Percentiles rank a stretch among this genome's conserved stretches.
phyloP scores from a whole-genome alignment of 2,888 invertebrate genomes.

The Nemoura dubitans region DNA sequence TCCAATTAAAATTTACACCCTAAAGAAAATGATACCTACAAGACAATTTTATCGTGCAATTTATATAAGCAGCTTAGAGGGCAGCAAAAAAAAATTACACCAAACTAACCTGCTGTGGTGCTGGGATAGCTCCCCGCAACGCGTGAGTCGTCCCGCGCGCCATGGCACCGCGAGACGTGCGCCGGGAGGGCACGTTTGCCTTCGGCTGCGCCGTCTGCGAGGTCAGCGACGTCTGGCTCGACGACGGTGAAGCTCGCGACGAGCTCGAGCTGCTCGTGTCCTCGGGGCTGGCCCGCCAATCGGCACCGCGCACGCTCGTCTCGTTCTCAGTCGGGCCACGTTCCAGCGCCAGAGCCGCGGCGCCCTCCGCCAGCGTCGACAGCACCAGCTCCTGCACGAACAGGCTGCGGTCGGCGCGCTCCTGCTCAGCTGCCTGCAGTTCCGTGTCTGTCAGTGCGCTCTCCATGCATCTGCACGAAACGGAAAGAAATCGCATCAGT shows the following conservation, averaged over 20 bases:
- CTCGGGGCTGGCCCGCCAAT: conserved; percentile 43
- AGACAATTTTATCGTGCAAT: too few relatives aligned
- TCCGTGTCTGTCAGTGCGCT: conserved; percentile 68
- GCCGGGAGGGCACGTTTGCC: conserved; percentile 32
- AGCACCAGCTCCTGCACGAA: conserved; percentile 77
- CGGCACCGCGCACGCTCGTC: conserved; percentile 46
- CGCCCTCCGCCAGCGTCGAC: conserved; percentile 64
- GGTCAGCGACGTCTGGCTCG: conserved; percentile 45
- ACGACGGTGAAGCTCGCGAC: conserved; percentile 48
- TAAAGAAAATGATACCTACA: too few relatives aligned
- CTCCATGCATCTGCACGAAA: conserved; percentile 63
- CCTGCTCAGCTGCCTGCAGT: conserved; percentile 65
- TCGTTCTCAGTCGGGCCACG: conserved; percentile 41
- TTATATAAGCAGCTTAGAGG: too few relatives aligned
- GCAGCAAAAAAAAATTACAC: too few relatives aligned
- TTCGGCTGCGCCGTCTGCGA: conserved; percentile 50
- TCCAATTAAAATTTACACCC: too few relatives aligned
- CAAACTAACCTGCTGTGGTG: conserved; percentile 33
- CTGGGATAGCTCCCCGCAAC: conserved; percentile 33
- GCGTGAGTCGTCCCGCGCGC: conserved; percentile 33
- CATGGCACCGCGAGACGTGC: conserved; percentile 40
- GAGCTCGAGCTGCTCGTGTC: conserved; percentile 43
- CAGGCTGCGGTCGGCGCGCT: conserved; percentile 70
- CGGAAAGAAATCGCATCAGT: conserved; percentile 52
- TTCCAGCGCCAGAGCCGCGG: conserved; percentile 46